These are phyloP conservation scores for Petrocephalus sullivani DNA, from an alignment of 2,797 vertebrate species.

Conservation along the genomic window DNA sequence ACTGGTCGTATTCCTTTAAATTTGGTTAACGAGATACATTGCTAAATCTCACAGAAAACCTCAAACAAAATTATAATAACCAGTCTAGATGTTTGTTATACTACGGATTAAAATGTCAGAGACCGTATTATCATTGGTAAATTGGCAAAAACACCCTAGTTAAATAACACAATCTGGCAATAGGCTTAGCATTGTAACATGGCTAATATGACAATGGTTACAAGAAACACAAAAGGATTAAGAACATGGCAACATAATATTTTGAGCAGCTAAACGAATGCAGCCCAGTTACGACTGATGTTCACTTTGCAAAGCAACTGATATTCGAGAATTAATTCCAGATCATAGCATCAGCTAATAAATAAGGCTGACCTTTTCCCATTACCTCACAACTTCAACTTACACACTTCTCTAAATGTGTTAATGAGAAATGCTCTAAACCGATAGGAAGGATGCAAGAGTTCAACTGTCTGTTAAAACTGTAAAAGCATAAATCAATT, in stretches of 20 bases:
- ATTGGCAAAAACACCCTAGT: neutral
- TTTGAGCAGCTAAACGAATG: neutral
- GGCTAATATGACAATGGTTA: neutral
- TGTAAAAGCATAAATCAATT: neutral
- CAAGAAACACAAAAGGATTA: neutral
- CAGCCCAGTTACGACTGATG: neutral
- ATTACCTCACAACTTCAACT: neutral
- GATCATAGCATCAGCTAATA: slow-evolving; percentile 2
- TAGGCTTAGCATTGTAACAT: neutral
- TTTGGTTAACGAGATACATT: neutral
- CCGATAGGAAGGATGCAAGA: neutral
- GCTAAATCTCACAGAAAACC: neutral
- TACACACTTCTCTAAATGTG: neutral
- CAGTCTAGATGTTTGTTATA: neutral
- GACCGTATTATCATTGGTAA: neutral
- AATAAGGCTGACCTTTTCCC: neutral
- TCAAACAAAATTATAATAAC: neutral
- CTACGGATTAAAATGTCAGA: neutral
- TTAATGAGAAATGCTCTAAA: neutral
- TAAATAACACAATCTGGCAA: neutral
- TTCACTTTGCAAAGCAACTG: neutral
- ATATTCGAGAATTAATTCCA: neutral
- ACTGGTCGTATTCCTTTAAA: neutral
- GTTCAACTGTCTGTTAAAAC: neutral
- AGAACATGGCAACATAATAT: neutral